Conservation (phyloP, 2,888 invertebrate genomes). For the Blastobasis adustella region DNA sequence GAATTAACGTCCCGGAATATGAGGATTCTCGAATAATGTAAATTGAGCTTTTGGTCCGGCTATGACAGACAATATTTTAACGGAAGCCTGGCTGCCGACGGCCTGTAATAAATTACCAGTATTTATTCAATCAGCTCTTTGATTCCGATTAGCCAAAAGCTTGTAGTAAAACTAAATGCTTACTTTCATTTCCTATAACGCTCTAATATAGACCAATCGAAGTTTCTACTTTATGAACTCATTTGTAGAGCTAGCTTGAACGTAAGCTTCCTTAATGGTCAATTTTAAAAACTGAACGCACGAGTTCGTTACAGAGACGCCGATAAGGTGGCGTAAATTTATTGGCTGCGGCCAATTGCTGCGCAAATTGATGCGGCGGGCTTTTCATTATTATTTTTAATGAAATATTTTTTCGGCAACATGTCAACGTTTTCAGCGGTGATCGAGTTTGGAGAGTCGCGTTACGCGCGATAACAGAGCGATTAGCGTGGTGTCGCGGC, state of each 20-base stretch:
- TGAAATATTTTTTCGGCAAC: slow-evolving; percentile 31
- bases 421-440: slow-evolving; percentile 53
- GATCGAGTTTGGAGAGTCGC: slow-evolving; percentile 35
- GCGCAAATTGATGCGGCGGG: no score
- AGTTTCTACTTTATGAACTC: slow-evolving; percentile 17
- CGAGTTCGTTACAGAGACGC: slow-evolving; percentile 11
- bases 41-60: slow-evolving; percentile 4
- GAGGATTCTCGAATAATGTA: slow-evolving; percentile 6
- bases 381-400: no score
- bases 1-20: slow-evolving; percentile 6
- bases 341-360: no score
- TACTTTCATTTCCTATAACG: not conserved
- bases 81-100: not conserved
- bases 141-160: no score
- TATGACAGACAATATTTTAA: slow-evolving; percentile 1
- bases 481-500: slow-evolving; percentile 27
- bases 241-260: slow-evolving; percentile 18
- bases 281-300: slow-evolving; percentile 39
- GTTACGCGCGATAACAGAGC: slow-evolving; percentile 37
- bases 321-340: no score
- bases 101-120: not conserved
- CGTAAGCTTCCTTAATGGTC: slow-evolving; percentile 32
- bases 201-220: not conserved
- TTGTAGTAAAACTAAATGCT: no score
- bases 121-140: no score